A percentile compares a stretch with the other conserved stretches of the same genome.
These are phyloP conservation scores for Pseudomugil gertrudae DNA, from an alignment of 2,797 vertebrate genomes.

Conservation along the genomic window DNA sequence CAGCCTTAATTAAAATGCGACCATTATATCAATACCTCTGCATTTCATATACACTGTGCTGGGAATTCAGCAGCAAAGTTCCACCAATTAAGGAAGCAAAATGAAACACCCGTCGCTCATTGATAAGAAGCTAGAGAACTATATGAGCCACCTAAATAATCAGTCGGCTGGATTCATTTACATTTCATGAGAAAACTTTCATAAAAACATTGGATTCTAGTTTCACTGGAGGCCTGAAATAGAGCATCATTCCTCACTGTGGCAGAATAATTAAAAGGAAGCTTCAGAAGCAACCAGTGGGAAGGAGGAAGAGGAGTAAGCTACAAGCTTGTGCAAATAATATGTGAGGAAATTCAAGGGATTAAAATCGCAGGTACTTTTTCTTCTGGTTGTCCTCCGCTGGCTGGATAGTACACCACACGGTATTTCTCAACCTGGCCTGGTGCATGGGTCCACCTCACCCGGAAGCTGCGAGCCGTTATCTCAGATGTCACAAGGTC, in stretches of 20 bases:
- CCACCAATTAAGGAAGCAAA: conserved; percentile 20
- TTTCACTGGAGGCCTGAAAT: neutral
- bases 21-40: conserved; percentile 8
- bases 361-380: conserved; percentile 74
- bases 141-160: neutral
- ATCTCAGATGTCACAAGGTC: conserved; percentile 90
- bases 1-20: conserved; percentile 32
- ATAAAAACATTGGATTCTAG: neutral
- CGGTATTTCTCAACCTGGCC: conserved; percentile 94
- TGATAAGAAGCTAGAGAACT: neutral
- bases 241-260: neutral
- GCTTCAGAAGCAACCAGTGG: neutral
- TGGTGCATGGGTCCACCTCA: conserved; percentile 89
- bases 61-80: conserved; percentile 26
- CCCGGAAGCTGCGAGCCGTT: conserved; percentile 91
- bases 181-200: neutral
- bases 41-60: conserved; percentile 13
- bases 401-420: conserved; percentile 92
- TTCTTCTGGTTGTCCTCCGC: conserved; percentile 92
- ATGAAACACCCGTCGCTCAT: neutral
- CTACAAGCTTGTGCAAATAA: neutral
- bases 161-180: neutral
- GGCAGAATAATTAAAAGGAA: neutral
- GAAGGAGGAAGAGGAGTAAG: neutral
- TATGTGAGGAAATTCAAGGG: neutral